Conservation (phyloP, 2,797 vertebrate genomes). For the Sebastes matsubarae region DNA sequence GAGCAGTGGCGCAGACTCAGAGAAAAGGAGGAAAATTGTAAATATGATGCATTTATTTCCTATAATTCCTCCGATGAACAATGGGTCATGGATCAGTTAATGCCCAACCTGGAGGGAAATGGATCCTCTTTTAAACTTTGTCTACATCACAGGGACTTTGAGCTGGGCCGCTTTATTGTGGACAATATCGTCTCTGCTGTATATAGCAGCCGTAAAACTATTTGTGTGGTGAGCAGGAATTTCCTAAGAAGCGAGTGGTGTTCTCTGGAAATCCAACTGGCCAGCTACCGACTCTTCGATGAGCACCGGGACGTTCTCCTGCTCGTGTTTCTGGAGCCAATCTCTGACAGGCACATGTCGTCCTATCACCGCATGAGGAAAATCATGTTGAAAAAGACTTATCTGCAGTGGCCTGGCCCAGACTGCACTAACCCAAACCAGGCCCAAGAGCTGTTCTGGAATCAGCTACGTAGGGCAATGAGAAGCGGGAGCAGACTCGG, state of each 20-base stretch:
- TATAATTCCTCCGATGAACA: conserved; percentile 87
- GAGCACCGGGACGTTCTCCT: conserved; percentile 88
- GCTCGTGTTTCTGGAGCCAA: conserved; percentile 86
- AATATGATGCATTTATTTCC: conserved; percentile 90
- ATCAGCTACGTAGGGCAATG: conserved; percentile 81
- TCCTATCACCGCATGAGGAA: conserved; percentile 89
- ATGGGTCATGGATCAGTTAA: conserved; percentile 85
- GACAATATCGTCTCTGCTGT: conserved; percentile 90
- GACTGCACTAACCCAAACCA: conserved; percentile 75
- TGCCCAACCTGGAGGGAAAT: conserved; percentile 80
- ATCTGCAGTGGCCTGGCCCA: conserved; percentile 85
- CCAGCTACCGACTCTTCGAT: conserved; percentile 89
- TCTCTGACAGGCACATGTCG: conserved; percentile 83
- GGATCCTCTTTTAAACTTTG: conserved; percentile 80
- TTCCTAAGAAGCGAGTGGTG: conserved; percentile 93
- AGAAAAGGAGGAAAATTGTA: conserved; percentile 82
- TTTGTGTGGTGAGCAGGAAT: conserved; percentile 87
- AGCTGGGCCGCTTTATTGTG: conserved; percentile 81
- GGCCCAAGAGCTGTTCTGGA: conserved; percentile 87
- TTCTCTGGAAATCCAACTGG: conserved; percentile 89
- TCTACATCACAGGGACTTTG: conserved; percentile 84
- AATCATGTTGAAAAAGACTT: conserved; percentile 89
- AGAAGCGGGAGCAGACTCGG: conserved; percentile 62
- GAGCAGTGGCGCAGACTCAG: conserved; percentile 82
- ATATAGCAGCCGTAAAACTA: conserved; percentile 87